These are phyloP conservation scores for Sciurus niger DNA, from an alignment of 2,113 vertebrate genomes.

Conservation along the genomic window DNA sequence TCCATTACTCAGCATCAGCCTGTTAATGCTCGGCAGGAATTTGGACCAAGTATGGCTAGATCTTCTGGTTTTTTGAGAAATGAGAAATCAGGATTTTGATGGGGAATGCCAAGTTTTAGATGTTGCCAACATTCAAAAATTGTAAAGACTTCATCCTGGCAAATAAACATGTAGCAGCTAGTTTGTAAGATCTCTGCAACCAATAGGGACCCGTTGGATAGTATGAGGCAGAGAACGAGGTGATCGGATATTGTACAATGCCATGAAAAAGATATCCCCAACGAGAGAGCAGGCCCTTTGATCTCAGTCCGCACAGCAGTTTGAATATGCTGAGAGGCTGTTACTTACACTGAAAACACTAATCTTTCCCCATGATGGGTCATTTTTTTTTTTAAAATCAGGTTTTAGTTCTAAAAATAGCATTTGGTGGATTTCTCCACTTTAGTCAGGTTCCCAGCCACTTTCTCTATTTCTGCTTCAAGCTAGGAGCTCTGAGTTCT, in stretches of 20 bases:
- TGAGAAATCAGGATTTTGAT: conserved; percentile 38
- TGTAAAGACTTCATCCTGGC: not conserved
- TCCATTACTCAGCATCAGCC: not conserved
- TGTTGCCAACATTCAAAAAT: not conserved
- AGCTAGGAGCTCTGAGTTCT: conserved; percentile 86
- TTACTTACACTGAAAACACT: not conserved
- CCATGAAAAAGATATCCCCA: not conserved
- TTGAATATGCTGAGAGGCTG: not conserved
- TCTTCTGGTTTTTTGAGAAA: not conserved
- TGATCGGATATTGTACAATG: not conserved
- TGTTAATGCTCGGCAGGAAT: not conserved
- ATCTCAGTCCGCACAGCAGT: not conserved
- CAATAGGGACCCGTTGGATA: fast-evolving
- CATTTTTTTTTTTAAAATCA: conserved; percentile 55
- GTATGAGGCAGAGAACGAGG: not conserved
- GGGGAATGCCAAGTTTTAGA: not conserved
- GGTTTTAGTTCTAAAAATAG: conserved; percentile 84
- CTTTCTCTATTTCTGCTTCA: conserved; percentile 86
- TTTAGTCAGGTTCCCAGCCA: conserved; percentile 77
- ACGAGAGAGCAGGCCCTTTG: not conserved
- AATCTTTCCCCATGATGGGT: conserved; percentile 53
- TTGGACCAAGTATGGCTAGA: not conserved
- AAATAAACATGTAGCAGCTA: not conserved
- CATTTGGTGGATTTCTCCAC: conserved; percentile 51
- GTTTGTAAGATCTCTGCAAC: not conserved